phyloP scores from a whole-genome alignment of 2,113 vertebrate genomes.

The Psittacula cyanocephala region DNA sequence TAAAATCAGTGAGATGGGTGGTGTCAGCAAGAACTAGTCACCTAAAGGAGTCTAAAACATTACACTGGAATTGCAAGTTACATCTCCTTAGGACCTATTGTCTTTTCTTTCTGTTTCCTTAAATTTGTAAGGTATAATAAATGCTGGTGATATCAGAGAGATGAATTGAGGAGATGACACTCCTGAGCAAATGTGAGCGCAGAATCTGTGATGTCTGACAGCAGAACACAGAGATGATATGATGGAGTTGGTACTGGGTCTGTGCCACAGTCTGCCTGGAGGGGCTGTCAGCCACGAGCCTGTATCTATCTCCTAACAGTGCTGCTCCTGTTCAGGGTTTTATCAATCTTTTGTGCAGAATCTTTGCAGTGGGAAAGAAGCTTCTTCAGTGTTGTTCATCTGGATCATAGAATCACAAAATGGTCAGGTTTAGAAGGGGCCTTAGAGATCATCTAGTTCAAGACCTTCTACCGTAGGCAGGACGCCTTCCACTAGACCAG shows the following conservation, averaged over 20 bases:
- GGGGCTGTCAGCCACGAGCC: fast-evolving
- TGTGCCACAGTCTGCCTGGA: not conserved
- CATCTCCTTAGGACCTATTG: not conserved
- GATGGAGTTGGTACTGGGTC: not conserved
- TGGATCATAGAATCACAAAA: not conserved
- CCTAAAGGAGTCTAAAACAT: not conserved
- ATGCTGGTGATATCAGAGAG: not conserved
- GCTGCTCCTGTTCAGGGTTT: not conserved
- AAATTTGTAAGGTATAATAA: not conserved
- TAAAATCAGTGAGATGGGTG: not conserved
- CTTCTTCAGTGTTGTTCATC: not conserved
- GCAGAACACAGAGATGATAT: not conserved
- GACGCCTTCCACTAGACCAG: not conserved
- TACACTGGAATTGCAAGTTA: not conserved
- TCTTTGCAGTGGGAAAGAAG: not conserved
- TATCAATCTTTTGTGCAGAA: not conserved
- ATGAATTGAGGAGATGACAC: not conserved
- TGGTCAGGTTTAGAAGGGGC: not conserved
- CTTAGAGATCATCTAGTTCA: not conserved
- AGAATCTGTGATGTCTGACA: not conserved
- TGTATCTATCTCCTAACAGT: not conserved
- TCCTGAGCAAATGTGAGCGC: not conserved
- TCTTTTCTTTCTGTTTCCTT: not conserved
- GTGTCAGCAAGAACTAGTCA: not conserved
- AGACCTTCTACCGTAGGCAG: not conserved